Percentiles rank a stretch among this genome's conserved stretches.
phyloP scores from a whole-genome alignment of 2,888 invertebrate species.

The Diploptera punctata region DNA sequence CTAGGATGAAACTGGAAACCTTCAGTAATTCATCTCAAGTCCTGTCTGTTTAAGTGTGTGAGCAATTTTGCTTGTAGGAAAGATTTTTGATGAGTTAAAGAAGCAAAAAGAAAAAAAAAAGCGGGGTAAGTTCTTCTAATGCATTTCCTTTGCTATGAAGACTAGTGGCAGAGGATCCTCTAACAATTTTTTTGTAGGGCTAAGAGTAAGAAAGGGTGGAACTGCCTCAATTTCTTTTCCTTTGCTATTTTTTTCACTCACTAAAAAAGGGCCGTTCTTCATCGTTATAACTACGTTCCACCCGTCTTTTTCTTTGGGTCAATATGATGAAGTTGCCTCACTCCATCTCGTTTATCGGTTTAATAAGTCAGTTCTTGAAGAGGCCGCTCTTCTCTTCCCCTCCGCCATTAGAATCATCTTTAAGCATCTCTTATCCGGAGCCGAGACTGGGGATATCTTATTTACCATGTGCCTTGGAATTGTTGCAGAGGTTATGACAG shows the following conservation, averaged over 20 bases:
- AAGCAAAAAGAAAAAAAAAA: background rate
- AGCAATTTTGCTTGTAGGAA: background rate
- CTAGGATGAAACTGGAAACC: background rate
- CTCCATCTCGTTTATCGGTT: slow-evolving; percentile 10
- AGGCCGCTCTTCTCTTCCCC: background rate
- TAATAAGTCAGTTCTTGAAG: background rate
- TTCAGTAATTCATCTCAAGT: slow-evolving; percentile 10
- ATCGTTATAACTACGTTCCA: background rate
- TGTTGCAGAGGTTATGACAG: background rate
- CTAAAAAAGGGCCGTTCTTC: background rate
- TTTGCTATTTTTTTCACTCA: background rate
- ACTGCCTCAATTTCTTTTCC: background rate
- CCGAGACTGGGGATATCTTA: slow-evolving; percentile 12
- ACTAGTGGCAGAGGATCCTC: no score
- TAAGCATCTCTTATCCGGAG: slow-evolving; percentile 2
- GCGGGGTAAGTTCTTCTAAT: background rate
- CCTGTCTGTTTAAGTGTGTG: background rate
- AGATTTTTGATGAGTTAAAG: background rate
- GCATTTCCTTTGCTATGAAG: slow-evolving; percentile 9
- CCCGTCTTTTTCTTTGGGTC: background rate
- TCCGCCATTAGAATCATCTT: background rate
- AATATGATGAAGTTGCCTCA: background rate
- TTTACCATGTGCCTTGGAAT: background rate
- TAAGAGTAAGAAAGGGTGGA: background rate
- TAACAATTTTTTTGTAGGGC: background rate